phyloP scores from a whole-genome alignment of 2,888 invertebrate species.

The Nomada goodeniana region DNA sequence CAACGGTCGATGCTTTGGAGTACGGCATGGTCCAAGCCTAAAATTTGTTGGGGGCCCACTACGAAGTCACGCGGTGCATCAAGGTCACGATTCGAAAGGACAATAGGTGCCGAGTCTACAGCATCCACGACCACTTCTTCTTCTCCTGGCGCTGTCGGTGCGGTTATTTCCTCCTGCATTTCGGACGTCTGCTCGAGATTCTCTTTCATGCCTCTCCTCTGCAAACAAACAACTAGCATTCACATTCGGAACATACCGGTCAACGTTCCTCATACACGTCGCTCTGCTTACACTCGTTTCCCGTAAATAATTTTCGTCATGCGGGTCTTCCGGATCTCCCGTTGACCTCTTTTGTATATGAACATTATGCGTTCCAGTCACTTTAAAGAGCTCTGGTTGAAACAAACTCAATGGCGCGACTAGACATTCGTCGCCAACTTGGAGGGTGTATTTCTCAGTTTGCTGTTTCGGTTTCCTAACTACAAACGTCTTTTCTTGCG shows the following conservation, averaged over 20 bases:
- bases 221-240: neutral
- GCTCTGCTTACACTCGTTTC: slow-evolving; percentile 90
- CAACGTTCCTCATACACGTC: neutral
- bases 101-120: slow-evolving; percentile 82
- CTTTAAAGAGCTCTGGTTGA: slow-evolving; percentile 93
- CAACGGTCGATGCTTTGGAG: slow-evolving; percentile 96
- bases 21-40: slow-evolving; percentile 96
- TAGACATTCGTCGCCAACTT: slow-evolving; percentile 96
- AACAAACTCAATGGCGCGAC: slow-evolving; percentile 95
- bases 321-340: slow-evolving; percentile 96
- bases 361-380: slow-evolving; percentile 91
- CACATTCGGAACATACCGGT: neutral
- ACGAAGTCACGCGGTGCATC: slow-evolving; percentile 87
- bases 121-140: slow-evolving; percentile 85
- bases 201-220: slow-evolving; percentile 87
- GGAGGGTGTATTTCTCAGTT: slow-evolving; percentile 90
- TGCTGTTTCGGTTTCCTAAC: slow-evolving; percentile 90
- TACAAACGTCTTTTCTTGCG: slow-evolving; percentile 92
- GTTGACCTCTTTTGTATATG: slow-evolving; percentile 89
- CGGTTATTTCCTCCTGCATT: slow-evolving; percentile 84
- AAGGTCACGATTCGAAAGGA: slow-evolving; percentile 79
- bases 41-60: slow-evolving; percentile 91
- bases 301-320: slow-evolving; percentile 95
- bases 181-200: slow-evolving; percentile 85
- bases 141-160: slow-evolving; percentile 79